Percentiles rank a stretch among this genome's conserved stretches.
Conservation (phyloP, 2,797 vertebrate species). For the Centropyge bicolor region DNA sequence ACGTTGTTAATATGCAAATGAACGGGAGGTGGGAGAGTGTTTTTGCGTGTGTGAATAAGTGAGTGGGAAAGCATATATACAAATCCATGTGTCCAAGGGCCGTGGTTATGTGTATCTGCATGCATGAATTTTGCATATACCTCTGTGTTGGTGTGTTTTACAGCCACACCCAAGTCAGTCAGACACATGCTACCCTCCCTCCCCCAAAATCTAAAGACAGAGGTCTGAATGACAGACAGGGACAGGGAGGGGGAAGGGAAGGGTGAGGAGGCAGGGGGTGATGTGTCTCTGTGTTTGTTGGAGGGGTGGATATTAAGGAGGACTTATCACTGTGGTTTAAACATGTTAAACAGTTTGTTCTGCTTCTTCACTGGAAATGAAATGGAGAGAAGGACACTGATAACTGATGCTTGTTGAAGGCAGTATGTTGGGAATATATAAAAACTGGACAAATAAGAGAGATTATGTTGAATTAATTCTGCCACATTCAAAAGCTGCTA, state of each 20-base stretch:
- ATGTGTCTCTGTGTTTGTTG: conserved; percentile 44
- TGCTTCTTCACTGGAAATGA: background rate
- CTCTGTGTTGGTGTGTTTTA: conserved; percentile 19
- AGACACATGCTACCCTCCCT: conserved; percentile 37
- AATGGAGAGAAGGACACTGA: background rate
- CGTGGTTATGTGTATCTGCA: background rate
- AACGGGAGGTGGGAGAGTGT: background rate
- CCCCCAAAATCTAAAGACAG: conserved; percentile 70
- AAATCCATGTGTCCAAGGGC: background rate
- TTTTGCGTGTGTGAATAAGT: background rate
- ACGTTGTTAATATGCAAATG: conserved; percentile 77
- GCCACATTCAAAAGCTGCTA: conserved; percentile 8
- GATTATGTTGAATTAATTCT: background rate
- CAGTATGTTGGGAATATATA: background rate
- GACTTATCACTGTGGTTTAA: conserved; percentile 23
- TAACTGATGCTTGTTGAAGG: background rate
- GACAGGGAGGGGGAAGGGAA: conserved; percentile 30
- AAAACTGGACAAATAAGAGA: background rate
- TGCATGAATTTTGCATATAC: conserved; percentile 30
- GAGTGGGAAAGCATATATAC: background rate
- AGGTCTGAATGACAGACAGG: conserved; percentile 57
- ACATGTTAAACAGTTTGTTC: conserved; percentile 19
- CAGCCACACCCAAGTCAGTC: conserved; percentile 55
- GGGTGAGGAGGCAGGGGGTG: conserved; percentile 32
- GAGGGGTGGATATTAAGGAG: conserved; percentile 26